phyloP scores from a whole-genome alignment of 2,797 vertebrate genomes.

The Hypotaenidia philippensis region DNA sequence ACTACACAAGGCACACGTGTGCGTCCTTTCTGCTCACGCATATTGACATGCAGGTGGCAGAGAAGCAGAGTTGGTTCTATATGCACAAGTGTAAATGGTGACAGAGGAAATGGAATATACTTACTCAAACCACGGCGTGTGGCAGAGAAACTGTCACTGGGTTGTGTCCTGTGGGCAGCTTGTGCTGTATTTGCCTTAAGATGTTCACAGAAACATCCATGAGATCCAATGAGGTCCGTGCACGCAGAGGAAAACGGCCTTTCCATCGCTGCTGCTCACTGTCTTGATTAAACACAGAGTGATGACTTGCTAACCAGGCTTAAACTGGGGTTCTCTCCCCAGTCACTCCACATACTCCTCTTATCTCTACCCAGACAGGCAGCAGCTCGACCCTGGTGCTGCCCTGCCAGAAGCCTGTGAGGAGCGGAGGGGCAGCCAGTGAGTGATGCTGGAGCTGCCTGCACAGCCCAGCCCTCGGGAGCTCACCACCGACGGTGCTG shows the following conservation, averaged over 20 bases:
- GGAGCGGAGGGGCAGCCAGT: neutral
- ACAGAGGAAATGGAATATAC: neutral
- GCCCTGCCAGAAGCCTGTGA: neutral
- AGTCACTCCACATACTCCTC: neutral
- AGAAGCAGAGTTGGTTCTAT: neutral
- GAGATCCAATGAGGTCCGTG: neutral
- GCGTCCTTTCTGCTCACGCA: neutral
- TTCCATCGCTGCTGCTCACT: neutral
- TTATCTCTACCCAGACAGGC: neutral
- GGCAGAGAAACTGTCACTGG: neutral
- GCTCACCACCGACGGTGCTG: rapidly evolving
- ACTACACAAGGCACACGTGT: neutral
- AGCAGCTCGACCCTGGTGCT: neutral
- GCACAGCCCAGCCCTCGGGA: rapidly evolving
- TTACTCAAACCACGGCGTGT: neutral
- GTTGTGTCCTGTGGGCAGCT: neutral
- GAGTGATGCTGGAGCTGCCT: neutral
- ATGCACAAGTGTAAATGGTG: neutral
- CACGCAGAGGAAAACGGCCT: neutral
- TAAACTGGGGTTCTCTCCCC: neutral
- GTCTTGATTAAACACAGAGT: neutral
- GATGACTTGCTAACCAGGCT: neutral
- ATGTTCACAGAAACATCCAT: neutral
- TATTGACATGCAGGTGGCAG: neutral
- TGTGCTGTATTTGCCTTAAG: neutral